phyloP scores from a whole-genome alignment of 2,113 vertebrate species.

The Pangasianodon gigas region DNA sequence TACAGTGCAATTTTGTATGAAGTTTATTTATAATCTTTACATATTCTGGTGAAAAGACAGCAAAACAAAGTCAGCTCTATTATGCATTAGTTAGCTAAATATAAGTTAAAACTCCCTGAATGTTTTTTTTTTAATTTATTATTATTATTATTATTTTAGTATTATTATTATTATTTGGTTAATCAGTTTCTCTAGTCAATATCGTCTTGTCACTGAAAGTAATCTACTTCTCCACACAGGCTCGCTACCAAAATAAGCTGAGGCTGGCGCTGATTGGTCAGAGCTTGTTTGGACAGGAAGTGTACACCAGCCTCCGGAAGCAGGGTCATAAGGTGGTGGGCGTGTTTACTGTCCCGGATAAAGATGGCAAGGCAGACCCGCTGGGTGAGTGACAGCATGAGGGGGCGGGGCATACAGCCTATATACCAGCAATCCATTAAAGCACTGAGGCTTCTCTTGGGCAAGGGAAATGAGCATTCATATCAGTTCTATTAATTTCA shows the following conservation, averaged over 20 bases:
- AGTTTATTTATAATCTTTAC: not conserved
- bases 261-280: conserved; percentile 95
- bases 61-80: not conserved
- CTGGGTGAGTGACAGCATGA: conserved; percentile 80
- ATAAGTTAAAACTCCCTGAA: not conserved
- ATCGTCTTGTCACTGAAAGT: not conserved
- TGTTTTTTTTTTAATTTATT: not conserved
- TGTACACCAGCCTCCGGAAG: conserved; percentile 87
- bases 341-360: conserved; percentile 96
- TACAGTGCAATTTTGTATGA: not conserved
- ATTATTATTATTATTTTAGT: too few species aligned
- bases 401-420: not conserved
- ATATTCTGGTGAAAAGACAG: not conserved
- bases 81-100: not conserved
- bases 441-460: not conserved
- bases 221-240: conserved; percentile 66
- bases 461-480: not conserved
- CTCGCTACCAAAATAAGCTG: conserved; percentile 84
- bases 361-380: conserved; percentile 93
- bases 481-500: not conserved
- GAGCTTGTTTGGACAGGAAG: conserved; percentile 96
- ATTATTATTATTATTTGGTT: too few species aligned
- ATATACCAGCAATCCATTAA: not conserved
- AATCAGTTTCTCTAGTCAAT: not conserved
- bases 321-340: conserved; percentile 93